Evolutionary conservation across 2,888 invertebrate genomes (phyloP).

Genomic region (Ophion obscuratus): DNA sequence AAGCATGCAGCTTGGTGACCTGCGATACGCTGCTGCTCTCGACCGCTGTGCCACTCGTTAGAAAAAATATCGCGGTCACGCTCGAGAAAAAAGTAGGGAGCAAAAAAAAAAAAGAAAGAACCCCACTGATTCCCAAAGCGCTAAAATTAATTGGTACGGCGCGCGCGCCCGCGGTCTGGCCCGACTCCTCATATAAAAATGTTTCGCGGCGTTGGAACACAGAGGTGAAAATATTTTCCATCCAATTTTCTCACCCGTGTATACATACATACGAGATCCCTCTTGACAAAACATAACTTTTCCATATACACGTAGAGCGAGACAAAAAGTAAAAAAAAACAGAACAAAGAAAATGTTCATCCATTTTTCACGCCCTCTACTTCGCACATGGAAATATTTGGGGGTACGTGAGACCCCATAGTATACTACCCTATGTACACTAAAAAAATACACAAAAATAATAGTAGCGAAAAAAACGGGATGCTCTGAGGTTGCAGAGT

Average conservation of each 20-base stretch:
- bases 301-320: neutral
- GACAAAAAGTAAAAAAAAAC: neutral
- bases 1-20: neutral
- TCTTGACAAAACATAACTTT: slow-evolving; percentile 12
- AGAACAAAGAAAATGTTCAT: slow-evolving; percentile 15
- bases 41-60: neutral
- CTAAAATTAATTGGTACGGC: slow-evolving; percentile 46
- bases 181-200: slow-evolving; percentile 38
- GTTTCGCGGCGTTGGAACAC: slow-evolving; percentile 16
- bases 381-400: slow-evolving; percentile 18
- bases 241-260: slow-evolving; percentile 32
- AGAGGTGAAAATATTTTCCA: slow-evolving; percentile 39
- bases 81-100: neutral
- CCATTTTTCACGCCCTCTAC: slow-evolving; percentile 23
- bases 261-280: neutral
- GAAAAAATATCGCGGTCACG: neutral
- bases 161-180: neutral
- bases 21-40: neutral
- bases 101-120: slow-evolving; percentile 11
- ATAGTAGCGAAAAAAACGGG: neutral
- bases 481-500: neutral
- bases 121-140: slow-evolving; percentile 19
- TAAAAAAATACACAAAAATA: neutral
- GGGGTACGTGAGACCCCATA: neutral
- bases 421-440: neutral